Evolutionary conservation across 1,140 invertebrate genomes (phyloP).

Genomic region (Drosophila aff.): DNA sequence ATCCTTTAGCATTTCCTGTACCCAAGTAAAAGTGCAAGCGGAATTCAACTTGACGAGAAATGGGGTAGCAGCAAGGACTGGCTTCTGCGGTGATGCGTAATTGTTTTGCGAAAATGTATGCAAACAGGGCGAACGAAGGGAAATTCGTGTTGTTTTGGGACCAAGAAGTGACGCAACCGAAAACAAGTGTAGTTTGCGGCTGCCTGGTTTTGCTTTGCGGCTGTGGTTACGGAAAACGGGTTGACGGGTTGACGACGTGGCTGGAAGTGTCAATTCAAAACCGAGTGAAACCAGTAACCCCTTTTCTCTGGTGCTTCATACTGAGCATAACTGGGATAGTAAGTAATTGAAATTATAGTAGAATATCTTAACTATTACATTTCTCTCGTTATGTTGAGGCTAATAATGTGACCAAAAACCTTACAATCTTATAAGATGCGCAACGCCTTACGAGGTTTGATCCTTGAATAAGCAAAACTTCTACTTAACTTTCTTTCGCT

Average conservation of each 20-base stretch:
- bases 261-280: constrained; percentile 4
- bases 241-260: constrained; percentile 11
- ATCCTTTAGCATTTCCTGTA: background rate
- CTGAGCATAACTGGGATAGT: background rate
- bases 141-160: constrained; percentile 20
- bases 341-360: background rate
- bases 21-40: background rate
- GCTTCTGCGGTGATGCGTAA: constrained; percentile 47
- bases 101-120: constrained; percentile 57
- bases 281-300: background rate
- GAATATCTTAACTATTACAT: too few relatives aligned
- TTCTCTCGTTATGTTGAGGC: too few relatives aligned
- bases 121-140: constrained; percentile 15
- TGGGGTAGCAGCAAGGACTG: constrained; percentile 2
- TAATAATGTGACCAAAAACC: too few relatives aligned
- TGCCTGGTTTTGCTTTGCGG: constrained; percentile 37
- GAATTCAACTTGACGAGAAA: background rate
- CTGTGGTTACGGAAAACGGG: constrained; percentile 21
- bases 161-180: constrained; percentile 27
- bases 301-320: background rate
- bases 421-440: too few relatives aligned
- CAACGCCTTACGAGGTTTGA: too few relatives aligned
- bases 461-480: too few relatives aligned
- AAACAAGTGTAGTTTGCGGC: constrained; percentile 58
- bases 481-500: background rate